Evolutionary conservation across 1,140 invertebrate genomes (phyloP).

Genomic region (Lordiphosa clarofinis): DNA sequence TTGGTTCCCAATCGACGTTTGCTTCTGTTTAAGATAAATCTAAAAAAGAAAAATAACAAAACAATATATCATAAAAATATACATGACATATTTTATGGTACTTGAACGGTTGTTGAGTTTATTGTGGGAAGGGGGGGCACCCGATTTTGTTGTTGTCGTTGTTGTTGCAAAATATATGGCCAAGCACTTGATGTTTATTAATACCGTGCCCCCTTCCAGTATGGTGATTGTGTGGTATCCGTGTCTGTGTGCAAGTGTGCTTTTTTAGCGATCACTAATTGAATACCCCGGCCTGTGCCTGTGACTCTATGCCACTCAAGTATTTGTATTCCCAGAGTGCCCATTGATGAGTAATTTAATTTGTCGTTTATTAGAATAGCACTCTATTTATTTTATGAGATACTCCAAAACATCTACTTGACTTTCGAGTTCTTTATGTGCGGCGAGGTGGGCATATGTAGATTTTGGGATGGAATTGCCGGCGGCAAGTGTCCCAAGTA

Average conservation of each 20-base stretch:
- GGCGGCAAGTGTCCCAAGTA: slow-evolving; percentile 5
- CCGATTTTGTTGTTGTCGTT: slow-evolving; percentile 22
- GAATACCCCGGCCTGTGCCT: slow-evolving; percentile 21
- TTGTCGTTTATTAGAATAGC: slow-evolving; percentile 77
- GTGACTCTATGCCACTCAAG: slow-evolving; percentile 9
- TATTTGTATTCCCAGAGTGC: slow-evolving; percentile 7
- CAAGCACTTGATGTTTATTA: slow-evolving; percentile 53
- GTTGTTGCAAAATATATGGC: slow-evolving; percentile 27
- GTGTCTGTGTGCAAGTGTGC: neutral
- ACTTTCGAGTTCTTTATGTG: slow-evolving; percentile 71
- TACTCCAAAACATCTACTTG: slow-evolving; percentile 74
- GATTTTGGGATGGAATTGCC: slow-evolving; percentile 2
- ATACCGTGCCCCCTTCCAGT: slow-evolving; percentile 16
- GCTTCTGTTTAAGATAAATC: slow-evolving; percentile 32
- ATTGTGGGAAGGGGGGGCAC: slow-evolving; percentile 30
- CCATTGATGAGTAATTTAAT: slow-evolving; percentile 72
- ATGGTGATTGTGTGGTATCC: slow-evolving; percentile 30
- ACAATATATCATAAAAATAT: slow-evolving; percentile 35
- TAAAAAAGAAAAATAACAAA: slow-evolving; percentile 10
- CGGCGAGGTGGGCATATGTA: slow-evolving; percentile 13
- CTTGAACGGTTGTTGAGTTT: slow-evolving; percentile 63
- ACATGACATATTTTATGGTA: slow-evolving; percentile 55
- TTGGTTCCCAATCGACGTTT: neutral
- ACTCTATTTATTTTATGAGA: slow-evolving; percentile 74
- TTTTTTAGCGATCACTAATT: slow-evolving; percentile 17